Evolutionary conservation across 2,797 vertebrate genomes (phyloP).

Genomic region (Macroramphosus scolopax): DNA sequence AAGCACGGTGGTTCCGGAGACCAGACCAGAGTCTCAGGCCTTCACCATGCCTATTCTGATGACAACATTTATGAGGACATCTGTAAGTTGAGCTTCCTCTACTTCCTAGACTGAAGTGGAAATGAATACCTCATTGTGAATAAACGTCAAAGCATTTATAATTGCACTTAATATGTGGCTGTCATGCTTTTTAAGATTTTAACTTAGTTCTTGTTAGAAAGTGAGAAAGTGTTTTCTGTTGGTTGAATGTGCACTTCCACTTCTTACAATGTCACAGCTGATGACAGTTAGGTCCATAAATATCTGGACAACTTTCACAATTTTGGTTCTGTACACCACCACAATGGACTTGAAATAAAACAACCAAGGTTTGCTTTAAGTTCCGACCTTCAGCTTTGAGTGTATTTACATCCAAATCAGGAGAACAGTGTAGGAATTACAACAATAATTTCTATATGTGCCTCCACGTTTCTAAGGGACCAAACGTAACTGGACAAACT

Average conservation of each 20-base stretch:
- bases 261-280: background rate
- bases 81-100: conserved; percentile 77
- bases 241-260: background rate
- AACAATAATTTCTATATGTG: no score
- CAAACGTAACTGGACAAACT: no score
- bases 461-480: no score
- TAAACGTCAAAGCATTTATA: no score
- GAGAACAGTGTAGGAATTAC: no score
- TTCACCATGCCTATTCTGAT: conserved; percentile 89
- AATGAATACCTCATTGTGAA: no score
- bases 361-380: no score
- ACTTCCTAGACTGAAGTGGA: no score
- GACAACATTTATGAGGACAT: conserved; percentile 97
- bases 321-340: background rate
- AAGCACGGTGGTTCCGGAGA: conserved; percentile 61
- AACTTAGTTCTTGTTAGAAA: no score
- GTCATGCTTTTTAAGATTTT: no score
- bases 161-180: no score
- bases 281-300: background rate
- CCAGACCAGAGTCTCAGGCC: conserved; percentile 71
- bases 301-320: background rate
- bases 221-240: conserved; percentile 1
- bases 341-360: no score
- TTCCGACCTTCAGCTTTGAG: background rate
- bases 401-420: background rate